These are phyloP conservation scores for Lysiphlebus fabarum DNA, from an alignment of 1,140 invertebrate genomes.

Conservation along the genomic window DNA sequence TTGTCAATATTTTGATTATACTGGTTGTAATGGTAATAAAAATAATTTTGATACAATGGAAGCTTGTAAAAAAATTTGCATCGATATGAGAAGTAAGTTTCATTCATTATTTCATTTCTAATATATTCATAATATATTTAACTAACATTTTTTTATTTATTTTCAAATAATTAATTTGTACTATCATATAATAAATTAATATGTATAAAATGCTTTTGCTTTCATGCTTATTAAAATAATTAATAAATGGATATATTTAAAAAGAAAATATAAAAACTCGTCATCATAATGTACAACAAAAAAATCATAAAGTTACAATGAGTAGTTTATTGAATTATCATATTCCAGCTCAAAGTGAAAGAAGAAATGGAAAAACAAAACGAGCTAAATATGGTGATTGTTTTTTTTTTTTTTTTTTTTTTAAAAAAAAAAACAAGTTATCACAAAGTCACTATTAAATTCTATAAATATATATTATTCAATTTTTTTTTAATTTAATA, in stretches of 20 bases:
- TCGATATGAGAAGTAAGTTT: slow-evolving; percentile 44
- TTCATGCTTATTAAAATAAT: slow-evolving; percentile 29
- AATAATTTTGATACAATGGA: slow-evolving; percentile 68
- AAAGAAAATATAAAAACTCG: slow-evolving; percentile 48
- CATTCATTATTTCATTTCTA: neutral
- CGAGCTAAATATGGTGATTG: slow-evolving; percentile 46
- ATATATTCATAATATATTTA: neutral
- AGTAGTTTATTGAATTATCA: slow-evolving; percentile 53
- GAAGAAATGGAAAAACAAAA: slow-evolving; percentile 42
- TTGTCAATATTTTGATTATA: slow-evolving; percentile 72
- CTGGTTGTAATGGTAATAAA: slow-evolving; percentile 71
- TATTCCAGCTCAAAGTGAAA: slow-evolving; percentile 43
- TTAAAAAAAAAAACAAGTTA: neutral
- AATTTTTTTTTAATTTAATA: neutral
- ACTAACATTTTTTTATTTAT: slow-evolving; percentile 4
- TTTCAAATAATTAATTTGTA: slow-evolving; percentile 3
- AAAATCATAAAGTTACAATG: slow-evolving; percentile 53
- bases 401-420: slow-evolving; percentile 2
- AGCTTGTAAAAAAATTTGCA: slow-evolving; percentile 60
- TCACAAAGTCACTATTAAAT: neutral
- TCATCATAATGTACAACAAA: slow-evolving; percentile 37
- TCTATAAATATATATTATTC: slow-evolving; percentile 1
- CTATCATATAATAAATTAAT: too few species aligned
- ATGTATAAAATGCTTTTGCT: neutral
- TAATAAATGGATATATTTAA: slow-evolving; percentile 37